Base-by-base conservation (phyloP, 2,113 vertebrate species). In the Notiomystis cincta region DNA sequence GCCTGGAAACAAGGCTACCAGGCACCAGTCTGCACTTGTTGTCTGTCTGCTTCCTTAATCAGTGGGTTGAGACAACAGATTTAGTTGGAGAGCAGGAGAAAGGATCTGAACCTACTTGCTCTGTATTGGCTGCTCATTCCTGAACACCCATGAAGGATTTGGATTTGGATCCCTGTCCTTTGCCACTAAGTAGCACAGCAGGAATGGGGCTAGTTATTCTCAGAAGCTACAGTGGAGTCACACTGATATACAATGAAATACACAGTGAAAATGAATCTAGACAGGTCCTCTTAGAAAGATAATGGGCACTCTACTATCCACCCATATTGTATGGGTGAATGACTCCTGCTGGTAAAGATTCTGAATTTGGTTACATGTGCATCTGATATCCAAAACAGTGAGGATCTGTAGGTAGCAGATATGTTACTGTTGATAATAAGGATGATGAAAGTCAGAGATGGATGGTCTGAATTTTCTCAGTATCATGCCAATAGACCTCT, bases 41-140 rank as follows among this genome's bases (percentile, higher is more conserved):
- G 28, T 57, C 31, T 58, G 2, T 5, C 51, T 42, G 15, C 8
- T 53, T 72, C 30, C 21, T 57, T 42, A 45, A 27, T 45, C 15
- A 18, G 10, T 20, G 35, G 1, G 5, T 23, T 53, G 18, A 88
- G 21, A 3, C 33, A 40, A 42, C 4, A 42, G 3, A 3, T 53
- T 81, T 25, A 37, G 7, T 0, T 20, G 15, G 9, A 62, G 5
- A 21, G 9, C 5, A 35, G 15, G 66, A 31, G 2, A 73, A 83
- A 45, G 3, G 9, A 54, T 8, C 8, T 35, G 5, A 9, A 67
- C 16, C 25, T 53, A 1, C 16, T 50, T 73, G 16, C 3, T 86
- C 1, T 6, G 0, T 35, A 13, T 9, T 5, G 4, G 2, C 9
- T 73, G 5, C 16, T 62, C 1, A 2, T 30, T 73, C 8, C 22